A percentile compares a stretch with the other conserved stretches of the same genome.
phyloP scores from a whole-genome alignment of 2,113 vertebrate species.

The Eleginops maclovinus region DNA sequence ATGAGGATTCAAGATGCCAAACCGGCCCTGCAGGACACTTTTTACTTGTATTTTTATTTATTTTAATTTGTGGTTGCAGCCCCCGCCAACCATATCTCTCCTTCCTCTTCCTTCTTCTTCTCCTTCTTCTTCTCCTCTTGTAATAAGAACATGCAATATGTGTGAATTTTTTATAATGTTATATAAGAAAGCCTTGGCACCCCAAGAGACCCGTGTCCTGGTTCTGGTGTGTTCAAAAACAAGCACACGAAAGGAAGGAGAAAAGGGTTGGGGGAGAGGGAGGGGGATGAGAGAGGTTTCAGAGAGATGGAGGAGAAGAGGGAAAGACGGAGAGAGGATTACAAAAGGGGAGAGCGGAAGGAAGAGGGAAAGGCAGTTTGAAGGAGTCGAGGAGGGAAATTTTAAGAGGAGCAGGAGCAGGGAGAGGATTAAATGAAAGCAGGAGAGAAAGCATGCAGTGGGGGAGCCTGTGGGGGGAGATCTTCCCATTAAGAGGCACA shows the following conservation, averaged over 20 bases:
- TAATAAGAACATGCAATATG: slow-evolving; percentile 81
- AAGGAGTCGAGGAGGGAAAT: slow-evolving; percentile 32
- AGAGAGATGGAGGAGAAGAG: slow-evolving; percentile 43
- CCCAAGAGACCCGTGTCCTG: slow-evolving; percentile 83
- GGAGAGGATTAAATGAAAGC: slow-evolving; percentile 70
- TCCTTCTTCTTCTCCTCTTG: slow-evolving; percentile 54
- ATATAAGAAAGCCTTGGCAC: slow-evolving; percentile 79
- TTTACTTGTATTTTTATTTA: slow-evolving; percentile 56
- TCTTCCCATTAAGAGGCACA: slow-evolving; percentile 74
- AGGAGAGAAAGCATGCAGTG: slow-evolving; percentile 60
- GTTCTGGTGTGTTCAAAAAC: slow-evolving; percentile 80
- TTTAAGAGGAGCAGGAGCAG: slow-evolving; percentile 38
- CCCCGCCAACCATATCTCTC: slow-evolving; percentile 25
- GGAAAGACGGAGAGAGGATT: slow-evolving; percentile 28
- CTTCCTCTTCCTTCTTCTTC: slow-evolving; percentile 18
- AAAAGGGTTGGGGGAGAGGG: background rate
- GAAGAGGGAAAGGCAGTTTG: slow-evolving; percentile 36
- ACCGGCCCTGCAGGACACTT: slow-evolving; percentile 58
- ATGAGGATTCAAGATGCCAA: slow-evolving; percentile 33
- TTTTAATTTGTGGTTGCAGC: slow-evolving; percentile 72
- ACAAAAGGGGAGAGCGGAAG: slow-evolving; percentile 34
- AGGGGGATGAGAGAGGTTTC: slow-evolving; percentile 55
- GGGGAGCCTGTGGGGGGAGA: slow-evolving; percentile 77
- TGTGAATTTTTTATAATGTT: slow-evolving; percentile 86
- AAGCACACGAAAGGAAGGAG: slow-evolving; percentile 62